Evolutionary conservation across 2,797 vertebrate species (phyloP).

Genomic region (Cirrhinus molitorella): DNA sequence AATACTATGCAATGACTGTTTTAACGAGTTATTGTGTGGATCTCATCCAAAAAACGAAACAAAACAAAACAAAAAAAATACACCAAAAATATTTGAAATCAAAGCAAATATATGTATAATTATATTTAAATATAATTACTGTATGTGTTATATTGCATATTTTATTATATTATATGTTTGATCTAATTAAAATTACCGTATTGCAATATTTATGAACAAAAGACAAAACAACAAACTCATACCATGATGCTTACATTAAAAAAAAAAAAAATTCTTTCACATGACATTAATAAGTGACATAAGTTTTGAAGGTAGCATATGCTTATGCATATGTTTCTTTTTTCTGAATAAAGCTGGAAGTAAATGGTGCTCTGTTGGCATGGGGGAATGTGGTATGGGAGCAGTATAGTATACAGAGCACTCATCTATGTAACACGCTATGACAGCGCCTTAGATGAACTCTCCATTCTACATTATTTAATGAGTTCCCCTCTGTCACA

Average conservation of each 20-base stretch:
- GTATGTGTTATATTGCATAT: not conserved
- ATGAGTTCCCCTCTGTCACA: slow-evolving; percentile 51
- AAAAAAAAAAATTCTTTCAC: not conserved
- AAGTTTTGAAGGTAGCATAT: slow-evolving; percentile 61
- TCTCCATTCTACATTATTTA: slow-evolving; percentile 62
- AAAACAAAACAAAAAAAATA: no score
- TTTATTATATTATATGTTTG: not conserved
- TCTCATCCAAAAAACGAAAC: no score
- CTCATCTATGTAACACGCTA: slow-evolving; percentile 54
- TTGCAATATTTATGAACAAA: not conserved
- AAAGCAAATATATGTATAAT: not conserved
- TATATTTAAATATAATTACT: not conserved
- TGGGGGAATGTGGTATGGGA: slow-evolving; percentile 24
- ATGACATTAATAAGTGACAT: not conserved
- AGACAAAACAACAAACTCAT: not conserved
- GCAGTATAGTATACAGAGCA: slow-evolving; percentile 52
- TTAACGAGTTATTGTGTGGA: not conserved
- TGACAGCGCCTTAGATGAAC: slow-evolving; percentile 62
- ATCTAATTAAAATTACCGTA: not conserved
- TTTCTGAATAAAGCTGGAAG: slow-evolving; percentile 62
- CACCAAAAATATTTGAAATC: no score
- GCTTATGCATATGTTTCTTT: slow-evolving; percentile 23
- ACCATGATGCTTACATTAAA: not conserved
- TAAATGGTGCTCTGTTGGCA: slow-evolving; percentile 60
- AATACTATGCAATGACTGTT: not conserved